Conservation (phyloP, 2,888 invertebrate genomes). For the Amaurobius ferox region DNA sequence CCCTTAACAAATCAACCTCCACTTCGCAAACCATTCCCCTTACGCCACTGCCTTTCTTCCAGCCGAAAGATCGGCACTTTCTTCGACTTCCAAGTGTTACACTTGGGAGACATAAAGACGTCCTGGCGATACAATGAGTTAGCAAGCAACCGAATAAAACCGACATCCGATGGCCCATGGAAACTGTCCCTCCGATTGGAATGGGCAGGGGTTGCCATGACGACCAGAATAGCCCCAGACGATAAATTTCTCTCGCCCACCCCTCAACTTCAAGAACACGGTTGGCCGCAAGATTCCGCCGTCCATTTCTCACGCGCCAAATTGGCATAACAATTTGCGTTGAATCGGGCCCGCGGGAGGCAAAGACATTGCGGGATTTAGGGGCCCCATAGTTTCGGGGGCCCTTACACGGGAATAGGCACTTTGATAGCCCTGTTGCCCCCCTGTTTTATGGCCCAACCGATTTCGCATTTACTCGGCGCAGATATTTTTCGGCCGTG, state of each 20-base stretch:
- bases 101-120: constrained; percentile 63
- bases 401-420: constrained; percentile 61
- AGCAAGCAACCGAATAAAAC: constrained; percentile 59
- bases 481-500: constrained; percentile 65
- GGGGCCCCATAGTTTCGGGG: constrained; percentile 43
- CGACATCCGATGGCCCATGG: constrained; percentile 56
- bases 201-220: constrained; percentile 59
- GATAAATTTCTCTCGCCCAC: constrained; percentile 49
- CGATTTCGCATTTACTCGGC: constrained; percentile 41
- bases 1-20: constrained; percentile 3
- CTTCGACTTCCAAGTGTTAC: constrained; percentile 38
- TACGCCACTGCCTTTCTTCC: background rate
- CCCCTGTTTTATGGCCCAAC: constrained; percentile 8
- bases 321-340: constrained; percentile 72
- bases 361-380: constrained; percentile 66
- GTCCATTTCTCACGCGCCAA: constrained; percentile 68
- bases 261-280: constrained; percentile 37
- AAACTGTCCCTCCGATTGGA: constrained; percentile 43
- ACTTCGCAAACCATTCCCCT: constrained; percentile 2
- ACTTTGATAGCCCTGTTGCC: constrained; percentile 44
- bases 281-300: constrained; percentile 57
- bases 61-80: constrained; percentile 5
- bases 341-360: constrained; percentile 66
- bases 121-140: constrained; percentile 59
- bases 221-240: constrained; percentile 58